These are phyloP conservation scores for Acanthiza pusilla DNA, from an alignment of 2,797 vertebrate genomes.

Conservation along the genomic window DNA sequence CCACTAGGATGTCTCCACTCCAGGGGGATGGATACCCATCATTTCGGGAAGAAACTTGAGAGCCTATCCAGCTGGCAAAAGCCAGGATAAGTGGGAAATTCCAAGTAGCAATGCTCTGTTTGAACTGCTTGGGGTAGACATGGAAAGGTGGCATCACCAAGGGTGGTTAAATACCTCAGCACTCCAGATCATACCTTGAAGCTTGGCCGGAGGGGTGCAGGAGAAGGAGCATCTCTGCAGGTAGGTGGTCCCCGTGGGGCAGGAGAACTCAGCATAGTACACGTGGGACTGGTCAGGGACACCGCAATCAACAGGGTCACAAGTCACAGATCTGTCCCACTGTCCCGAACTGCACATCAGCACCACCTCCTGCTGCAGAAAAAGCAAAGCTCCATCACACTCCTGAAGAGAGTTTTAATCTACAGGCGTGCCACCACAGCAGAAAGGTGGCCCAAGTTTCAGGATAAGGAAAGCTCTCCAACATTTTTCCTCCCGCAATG, in stretches of 20 bases:
- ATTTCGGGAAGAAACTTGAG: background rate
- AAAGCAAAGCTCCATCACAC: background rate
- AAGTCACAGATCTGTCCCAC: slow-evolving; percentile 87
- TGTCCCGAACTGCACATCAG: slow-evolving; percentile 82
- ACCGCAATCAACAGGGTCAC: slow-evolving; percentile 83
- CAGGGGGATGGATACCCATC: background rate
- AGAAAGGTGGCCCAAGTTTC: background rate
- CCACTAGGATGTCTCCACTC: background rate
- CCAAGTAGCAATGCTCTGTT: background rate
- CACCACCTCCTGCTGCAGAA: slow-evolving; percentile 73
- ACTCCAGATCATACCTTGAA: slow-evolving; percentile 82
- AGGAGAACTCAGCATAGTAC: slow-evolving; percentile 88
- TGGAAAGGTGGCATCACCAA: background rate
- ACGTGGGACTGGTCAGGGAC: slow-evolving; percentile 84
- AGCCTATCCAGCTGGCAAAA: background rate
- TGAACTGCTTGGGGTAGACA: background rate
- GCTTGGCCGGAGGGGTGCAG: slow-evolving; percentile 88
- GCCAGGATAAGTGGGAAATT: background rate
- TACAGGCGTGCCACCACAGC: background rate
- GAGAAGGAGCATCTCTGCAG: slow-evolving; percentile 86
- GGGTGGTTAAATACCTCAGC: background rate
- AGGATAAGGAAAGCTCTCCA: background rate
- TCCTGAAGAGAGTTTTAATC: background rate
- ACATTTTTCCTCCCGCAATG: background rate
- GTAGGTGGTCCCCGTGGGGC: slow-evolving; percentile 84